Conservation (phyloP, 2,888 invertebrate species). For the Plebejus argus region DNA sequence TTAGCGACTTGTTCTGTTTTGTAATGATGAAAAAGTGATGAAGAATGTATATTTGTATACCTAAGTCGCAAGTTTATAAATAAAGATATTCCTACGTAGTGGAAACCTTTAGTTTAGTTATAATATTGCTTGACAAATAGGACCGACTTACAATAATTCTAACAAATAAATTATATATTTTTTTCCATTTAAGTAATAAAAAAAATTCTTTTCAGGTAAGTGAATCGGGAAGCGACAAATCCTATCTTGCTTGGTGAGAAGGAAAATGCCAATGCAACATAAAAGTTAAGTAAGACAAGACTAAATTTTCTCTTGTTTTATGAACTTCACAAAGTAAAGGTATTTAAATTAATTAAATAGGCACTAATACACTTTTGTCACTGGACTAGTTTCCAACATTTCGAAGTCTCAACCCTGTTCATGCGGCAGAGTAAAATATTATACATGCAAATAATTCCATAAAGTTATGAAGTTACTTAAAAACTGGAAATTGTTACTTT, state of each 20-base stretch:
- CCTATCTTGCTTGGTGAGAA: background rate
- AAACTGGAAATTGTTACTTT: constrained; percentile 19
- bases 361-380: background rate
- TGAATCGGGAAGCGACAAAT: background rate
- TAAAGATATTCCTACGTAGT: background rate
- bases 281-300: background rate
- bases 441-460: constrained; percentile 13
- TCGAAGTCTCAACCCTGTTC: background rate
- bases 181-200: background rate
- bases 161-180: background rate
- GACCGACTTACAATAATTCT: too few relatives aligned
- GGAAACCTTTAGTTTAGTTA: too few relatives aligned
- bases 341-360: background rate
- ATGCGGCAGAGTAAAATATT: constrained; percentile 2
- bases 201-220: constrained; percentile 18
- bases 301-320: background rate
- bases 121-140: too few relatives aligned
- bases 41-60: background rate
- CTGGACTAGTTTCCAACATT: background rate
- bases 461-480: constrained; percentile 19
- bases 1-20: background rate
- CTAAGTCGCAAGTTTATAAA: too few relatives aligned
- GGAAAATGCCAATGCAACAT: background rate
- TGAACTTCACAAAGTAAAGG: background rate
- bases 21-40: background rate